A percentile compares a stretch with the other conserved stretches of the same genome.
Conservation (phyloP, 2,888 invertebrate genomes). For the Ommatoiulus sabulosus region DNA sequence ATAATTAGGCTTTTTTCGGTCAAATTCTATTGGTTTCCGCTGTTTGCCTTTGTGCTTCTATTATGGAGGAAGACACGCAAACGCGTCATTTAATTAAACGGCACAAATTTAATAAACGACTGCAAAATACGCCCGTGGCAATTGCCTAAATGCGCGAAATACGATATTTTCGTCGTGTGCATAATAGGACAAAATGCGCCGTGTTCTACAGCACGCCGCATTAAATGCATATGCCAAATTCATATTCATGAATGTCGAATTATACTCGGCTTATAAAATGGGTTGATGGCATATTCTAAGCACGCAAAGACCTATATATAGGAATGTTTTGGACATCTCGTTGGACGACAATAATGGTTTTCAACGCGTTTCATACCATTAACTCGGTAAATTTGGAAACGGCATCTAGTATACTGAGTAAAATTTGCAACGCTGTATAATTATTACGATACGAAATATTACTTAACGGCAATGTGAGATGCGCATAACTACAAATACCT, state of each 20-base stretch:
- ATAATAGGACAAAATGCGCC: not conserved
- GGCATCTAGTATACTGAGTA: too few relatives aligned
- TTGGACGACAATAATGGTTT: too few relatives aligned
- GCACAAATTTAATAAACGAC: slow-evolving; percentile 26
- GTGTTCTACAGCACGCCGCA: not conserved
- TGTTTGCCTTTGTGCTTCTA: not conserved
- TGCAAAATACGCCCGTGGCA: slow-evolving; percentile 23
- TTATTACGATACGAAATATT: too few relatives aligned
- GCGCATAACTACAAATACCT: too few relatives aligned
- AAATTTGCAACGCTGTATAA: too few relatives aligned
- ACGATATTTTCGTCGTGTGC: slow-evolving; percentile 13
- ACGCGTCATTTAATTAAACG: slow-evolving; percentile 37
- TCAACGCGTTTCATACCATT: too few relatives aligned
- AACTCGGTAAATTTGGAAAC: too few relatives aligned
- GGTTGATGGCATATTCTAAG: not conserved
- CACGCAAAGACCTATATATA: not conserved
- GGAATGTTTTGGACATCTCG: not conserved
- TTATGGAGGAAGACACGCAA: not conserved
- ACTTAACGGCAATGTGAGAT: too few relatives aligned
- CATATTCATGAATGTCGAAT: not conserved
- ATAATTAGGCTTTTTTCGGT: slow-evolving; percentile 13
- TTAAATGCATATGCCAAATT: not conserved
- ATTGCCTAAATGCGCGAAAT: slow-evolving; percentile 47
- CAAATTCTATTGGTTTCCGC: not conserved
- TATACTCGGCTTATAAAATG: not conserved